Conservation (phyloP, 2,113 vertebrate genomes). For the Alexandromys fortis region DNA sequence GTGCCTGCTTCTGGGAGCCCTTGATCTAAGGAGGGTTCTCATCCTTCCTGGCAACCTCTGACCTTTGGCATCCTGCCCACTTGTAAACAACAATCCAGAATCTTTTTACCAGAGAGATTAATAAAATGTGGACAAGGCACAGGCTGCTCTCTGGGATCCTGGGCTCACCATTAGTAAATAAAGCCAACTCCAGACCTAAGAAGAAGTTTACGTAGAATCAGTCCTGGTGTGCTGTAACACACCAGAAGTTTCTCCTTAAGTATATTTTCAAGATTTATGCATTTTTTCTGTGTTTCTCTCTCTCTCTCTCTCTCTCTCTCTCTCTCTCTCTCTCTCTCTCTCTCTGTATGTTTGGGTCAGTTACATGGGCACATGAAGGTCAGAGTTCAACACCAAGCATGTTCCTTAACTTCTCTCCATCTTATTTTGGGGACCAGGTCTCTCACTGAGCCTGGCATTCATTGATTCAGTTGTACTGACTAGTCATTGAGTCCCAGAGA, state of each 20-base stretch:
- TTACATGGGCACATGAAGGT: background rate
- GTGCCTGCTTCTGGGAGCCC: background rate
- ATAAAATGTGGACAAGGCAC: background rate
- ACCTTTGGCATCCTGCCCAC: slow-evolving; percentile 56
- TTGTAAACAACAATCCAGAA: slow-evolving; percentile 38
- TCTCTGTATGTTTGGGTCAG: background rate
- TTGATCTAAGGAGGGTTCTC: slow-evolving; percentile 56
- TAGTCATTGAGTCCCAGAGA: background rate
- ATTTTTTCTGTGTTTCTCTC: background rate
- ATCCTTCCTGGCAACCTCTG: slow-evolving; percentile 58
- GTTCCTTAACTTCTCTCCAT: background rate
- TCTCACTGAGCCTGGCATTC: background rate
- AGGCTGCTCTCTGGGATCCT: background rate
- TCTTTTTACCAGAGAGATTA: slow-evolving; percentile 13
- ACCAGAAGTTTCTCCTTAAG: slow-evolving; percentile 13
- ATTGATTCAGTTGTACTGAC: background rate
- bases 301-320: background rate
- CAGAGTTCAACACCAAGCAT: background rate
- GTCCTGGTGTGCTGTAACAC: background rate
- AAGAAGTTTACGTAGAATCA: background rate
- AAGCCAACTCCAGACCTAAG: background rate
- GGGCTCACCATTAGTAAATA: background rate
- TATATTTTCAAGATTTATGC: background rate
- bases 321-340: background rate
- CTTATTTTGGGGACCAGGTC: background rate